phyloP scores from a whole-genome alignment of 2,888 invertebrate species.

The Tetranychus truncatus region DNA sequence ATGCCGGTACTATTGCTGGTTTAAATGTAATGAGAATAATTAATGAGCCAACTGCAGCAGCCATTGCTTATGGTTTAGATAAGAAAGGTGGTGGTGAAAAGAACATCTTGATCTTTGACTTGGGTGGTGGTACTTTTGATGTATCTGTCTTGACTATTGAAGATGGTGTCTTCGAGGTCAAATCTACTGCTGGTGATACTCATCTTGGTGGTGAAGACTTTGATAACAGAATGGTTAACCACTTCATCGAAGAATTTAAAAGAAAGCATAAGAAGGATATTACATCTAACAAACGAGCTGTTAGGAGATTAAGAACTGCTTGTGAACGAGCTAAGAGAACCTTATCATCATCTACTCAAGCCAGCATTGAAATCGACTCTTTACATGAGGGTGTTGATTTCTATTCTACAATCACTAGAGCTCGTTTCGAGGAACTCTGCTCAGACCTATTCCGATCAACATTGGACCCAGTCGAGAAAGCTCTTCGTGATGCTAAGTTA shows the following conservation, averaged over 20 bases:
- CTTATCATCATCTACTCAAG: constrained; percentile 36
- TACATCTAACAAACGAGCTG: constrained; percentile 38
- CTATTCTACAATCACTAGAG: constrained; percentile 82
- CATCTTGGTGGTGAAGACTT: constrained; percentile 38
- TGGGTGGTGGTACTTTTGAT: constrained; percentile 38
- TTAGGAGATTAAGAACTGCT: constrained; percentile 44
- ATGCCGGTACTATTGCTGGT: constrained; percentile 65
- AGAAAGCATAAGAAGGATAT: constrained; percentile 37
- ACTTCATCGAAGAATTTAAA: constrained; percentile 34
- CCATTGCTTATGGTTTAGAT: constrained; percentile 33
- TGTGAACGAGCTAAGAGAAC: constrained; percentile 46
- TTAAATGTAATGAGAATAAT: constrained; percentile 64
- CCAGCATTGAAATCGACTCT: constrained; percentile 38
- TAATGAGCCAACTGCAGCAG: constrained; percentile 33
- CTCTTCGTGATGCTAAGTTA: constrained; percentile 85
- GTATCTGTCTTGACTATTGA: constrained; percentile 38
- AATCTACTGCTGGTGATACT: constrained; percentile 41
- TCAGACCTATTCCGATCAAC: constrained; percentile 88
- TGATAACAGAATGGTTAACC: constrained; percentile 34
- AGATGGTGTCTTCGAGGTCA: constrained; percentile 37
- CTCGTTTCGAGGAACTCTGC: constrained; percentile 89
- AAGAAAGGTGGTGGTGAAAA: constrained; percentile 37
- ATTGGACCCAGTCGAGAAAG: constrained; percentile 89
- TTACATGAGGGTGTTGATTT: constrained; percentile 69
- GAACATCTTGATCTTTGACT: constrained; percentile 41